Base-by-base conservation (phyloP, 64 coral and sea anemone genomes). In the Actinia equina region DNA sequence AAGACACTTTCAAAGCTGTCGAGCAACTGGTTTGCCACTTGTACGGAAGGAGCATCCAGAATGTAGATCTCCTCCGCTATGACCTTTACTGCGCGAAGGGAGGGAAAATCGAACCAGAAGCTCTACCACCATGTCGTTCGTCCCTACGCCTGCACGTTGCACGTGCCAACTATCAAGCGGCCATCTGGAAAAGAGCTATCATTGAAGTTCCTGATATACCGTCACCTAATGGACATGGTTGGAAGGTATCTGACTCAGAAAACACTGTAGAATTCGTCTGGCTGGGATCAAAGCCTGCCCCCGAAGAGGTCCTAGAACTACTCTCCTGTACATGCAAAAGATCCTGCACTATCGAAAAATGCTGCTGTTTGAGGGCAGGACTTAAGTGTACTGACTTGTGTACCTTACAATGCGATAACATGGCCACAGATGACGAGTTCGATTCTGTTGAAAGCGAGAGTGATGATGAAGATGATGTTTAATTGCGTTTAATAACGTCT, bases 81-180 rank as follows among this genome's bases (percentile, higher is more conserved):
- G 74, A 93, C 41, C 71, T 93, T 85, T 80, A 93, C 87, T 89
- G 92, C 20, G 77, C 82, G 20, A 89, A 93, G 44, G 91, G 86
- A 45, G 86, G 61, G 19, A 93, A 84, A 86, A 71, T 89, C 69
- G 76, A 80, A 86, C 91, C 91, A 84, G 87, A 93, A 56, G 67
- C 67, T 84, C 70, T 86, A 17, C 82, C 87, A 59, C 91, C 55
- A 14, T 89, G 87, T 51, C 51, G 76, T 27, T 93, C 80, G 79
- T 93, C 87, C 18, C 44, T 93, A 30, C 53, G 83, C 20, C 71
- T 93, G 26, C 86, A 84, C 58, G n/a, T 76, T 19, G 22, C 45
- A 80, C 63, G 89, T 77, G 83, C 70, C 12, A 91, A 91, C 52
- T 91, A 91, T 81, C 89, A 86, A 81, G 83, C 89, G 43, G 83